Evolutionary conservation across 2,797 vertebrate genomes (phyloP).

Genomic region (Poecile montanus): DNA sequence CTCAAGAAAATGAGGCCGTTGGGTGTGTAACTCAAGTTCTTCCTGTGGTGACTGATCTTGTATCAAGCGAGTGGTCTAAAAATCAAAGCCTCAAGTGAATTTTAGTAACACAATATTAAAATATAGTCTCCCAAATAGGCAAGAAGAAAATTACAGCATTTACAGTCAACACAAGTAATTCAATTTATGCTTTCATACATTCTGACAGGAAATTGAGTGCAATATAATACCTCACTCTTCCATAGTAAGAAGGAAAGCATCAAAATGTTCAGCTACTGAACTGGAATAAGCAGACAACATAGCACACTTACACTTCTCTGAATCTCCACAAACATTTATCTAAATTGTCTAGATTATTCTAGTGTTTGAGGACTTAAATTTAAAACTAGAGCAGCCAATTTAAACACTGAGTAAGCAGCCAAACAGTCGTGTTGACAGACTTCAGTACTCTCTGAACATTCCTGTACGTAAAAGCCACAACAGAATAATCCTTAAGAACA

Average conservation of each 20-base stretch:
- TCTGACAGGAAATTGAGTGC: neutral
- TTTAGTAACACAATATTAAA: neutral
- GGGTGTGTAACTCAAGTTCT: constrained; percentile 85
- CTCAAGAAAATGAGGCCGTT: constrained; percentile 86
- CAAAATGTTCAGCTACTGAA: neutral
- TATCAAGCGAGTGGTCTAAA: constrained; percentile 87
- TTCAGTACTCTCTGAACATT: neutral
- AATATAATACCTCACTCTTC: neutral
- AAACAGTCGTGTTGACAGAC: neutral
- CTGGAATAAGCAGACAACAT: neutral
- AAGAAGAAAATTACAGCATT: neutral
- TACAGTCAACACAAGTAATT: neutral
- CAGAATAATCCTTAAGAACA: neutral
- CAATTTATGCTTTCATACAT: neutral
- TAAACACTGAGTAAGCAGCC: neutral
- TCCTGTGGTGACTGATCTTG: constrained; percentile 84
- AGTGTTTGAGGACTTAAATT: neutral
- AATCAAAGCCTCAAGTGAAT: constrained; percentile 42
- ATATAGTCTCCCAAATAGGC: neutral
- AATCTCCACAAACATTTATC: neutral
- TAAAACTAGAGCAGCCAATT: neutral
- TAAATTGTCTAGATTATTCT: neutral
- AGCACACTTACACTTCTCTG: neutral
- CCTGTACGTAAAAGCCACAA: neutral
- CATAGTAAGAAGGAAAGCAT: neutral